Evolutionary conservation across 2,113 vertebrate species (phyloP).

Genomic region (Gambusia affinis): DNA sequence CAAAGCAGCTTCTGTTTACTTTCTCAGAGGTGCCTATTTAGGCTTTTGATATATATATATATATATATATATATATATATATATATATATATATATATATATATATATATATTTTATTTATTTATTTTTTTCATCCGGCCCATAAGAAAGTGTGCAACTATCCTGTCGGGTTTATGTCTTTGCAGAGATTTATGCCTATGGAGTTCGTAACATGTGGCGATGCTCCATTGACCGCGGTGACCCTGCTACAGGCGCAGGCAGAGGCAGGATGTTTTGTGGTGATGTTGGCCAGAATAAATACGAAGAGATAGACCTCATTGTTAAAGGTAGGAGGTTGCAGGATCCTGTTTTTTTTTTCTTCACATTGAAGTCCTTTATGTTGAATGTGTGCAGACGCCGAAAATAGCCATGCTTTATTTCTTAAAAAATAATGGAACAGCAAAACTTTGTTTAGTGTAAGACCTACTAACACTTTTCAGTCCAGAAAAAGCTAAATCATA

Average conservation of each 20-base stretch:
- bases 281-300: constrained; percentile 86
- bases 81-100: background rate
- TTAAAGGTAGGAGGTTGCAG: constrained; percentile 64
- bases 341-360: background rate
- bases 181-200: constrained; percentile 82
- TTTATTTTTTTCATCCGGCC: background rate
- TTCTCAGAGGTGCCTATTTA: background rate
- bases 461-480: background rate
- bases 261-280: constrained; percentile 82
- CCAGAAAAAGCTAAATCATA: background rate
- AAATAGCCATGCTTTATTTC: background rate
- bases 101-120: no score
- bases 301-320: constrained; percentile 84
- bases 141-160: background rate
- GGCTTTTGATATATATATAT: background rate
- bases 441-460: background rate
- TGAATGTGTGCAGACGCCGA: background rate
- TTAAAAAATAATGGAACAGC: background rate
- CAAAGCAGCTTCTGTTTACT: background rate
- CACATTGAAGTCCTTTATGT: background rate
- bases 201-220: constrained; percentile 87
- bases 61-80: background rate
- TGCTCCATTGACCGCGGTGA: constrained; percentile 85
- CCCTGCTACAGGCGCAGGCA: constrained; percentile 62
- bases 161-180: background rate